These are phyloP conservation scores for Oryzias curvinotus DNA, from an alignment of 2,113 vertebrate species.

Conservation along the genomic window DNA sequence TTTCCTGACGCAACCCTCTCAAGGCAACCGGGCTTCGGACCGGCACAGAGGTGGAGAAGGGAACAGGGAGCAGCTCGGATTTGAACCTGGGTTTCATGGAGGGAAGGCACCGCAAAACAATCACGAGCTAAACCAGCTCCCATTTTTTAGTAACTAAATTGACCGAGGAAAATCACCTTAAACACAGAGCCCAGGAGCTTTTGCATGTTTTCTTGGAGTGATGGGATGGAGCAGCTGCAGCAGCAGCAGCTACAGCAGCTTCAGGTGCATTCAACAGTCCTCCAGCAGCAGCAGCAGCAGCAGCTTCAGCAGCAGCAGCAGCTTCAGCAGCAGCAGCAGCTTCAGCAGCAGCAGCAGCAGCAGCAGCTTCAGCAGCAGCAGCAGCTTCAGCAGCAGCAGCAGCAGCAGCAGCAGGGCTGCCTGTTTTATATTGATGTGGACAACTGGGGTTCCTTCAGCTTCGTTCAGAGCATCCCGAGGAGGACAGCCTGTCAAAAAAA, in stretches of 20 bases:
- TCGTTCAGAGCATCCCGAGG: slow-evolving; percentile 18
- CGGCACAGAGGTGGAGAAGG: too few relatives aligned
- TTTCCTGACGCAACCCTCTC: too few relatives aligned
- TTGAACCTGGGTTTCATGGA: too few relatives aligned
- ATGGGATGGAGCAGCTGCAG: background rate
- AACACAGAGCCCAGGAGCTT: slow-evolving; percentile 30
- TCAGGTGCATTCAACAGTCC: too few relatives aligned
- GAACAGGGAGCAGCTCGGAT: too few relatives aligned
- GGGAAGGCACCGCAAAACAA: too few relatives aligned
- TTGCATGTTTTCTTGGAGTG: slow-evolving; percentile 12
- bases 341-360: background rate
- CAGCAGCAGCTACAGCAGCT: background rate
- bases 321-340: background rate
- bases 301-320: background rate
- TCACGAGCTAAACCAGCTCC: too few relatives aligned
- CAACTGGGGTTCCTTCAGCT: slow-evolving; percentile 39
- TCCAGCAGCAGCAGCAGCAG: background rate
- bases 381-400: background rate
- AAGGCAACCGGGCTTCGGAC: too few relatives aligned
- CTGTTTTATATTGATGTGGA: slow-evolving; percentile 53
- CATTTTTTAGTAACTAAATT: too few relatives aligned
- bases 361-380: background rate
- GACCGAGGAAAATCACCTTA: background rate
- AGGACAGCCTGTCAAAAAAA: too few relatives aligned
- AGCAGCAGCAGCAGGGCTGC: slow-evolving; percentile 4